phyloP scores from a whole-genome alignment of 2,797 vertebrate species.

The Lates japonicus region DNA sequence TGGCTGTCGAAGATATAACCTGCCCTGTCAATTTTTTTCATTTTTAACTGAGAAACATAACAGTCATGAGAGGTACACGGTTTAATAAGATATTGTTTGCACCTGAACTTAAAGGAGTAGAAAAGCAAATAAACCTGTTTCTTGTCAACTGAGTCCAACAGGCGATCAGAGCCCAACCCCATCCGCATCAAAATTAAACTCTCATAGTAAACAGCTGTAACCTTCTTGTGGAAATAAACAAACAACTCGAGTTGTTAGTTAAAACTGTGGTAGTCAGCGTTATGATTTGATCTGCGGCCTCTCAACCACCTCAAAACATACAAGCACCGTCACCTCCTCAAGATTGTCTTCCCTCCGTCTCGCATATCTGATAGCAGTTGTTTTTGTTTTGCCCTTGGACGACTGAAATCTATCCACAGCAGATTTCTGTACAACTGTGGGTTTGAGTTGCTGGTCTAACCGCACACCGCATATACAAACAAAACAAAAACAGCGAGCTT shows the following conservation, averaged over 20 bases:
- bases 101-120: not conserved
- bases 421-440: conserved; percentile 30
- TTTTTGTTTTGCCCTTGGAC: conserved; percentile 49
- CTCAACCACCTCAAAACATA: conserved; percentile 13
- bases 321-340: not conserved
- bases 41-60: not conserved
- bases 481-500: conserved; percentile 43
- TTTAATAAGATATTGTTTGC: not conserved
- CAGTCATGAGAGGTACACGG: not conserved
- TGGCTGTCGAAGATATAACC: not conserved
- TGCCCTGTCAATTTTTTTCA: not conserved
- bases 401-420: conserved; percentile 65
- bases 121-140: no score
- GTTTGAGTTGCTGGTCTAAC: conserved; percentile 67
- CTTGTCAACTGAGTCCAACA: no score
- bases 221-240: not conserved
- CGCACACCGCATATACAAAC: conserved; percentile 50
- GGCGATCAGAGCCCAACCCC: no score
- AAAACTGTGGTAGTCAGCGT: not conserved
- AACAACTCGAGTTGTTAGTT: not conserved
- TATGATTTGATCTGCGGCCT: not conserved
- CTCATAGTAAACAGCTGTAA: no score
- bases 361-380: conserved; percentile 51
- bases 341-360: conserved; percentile 11
- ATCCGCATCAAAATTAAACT: not conserved